Base-by-base conservation (phyloP, 2,797 vertebrate species). In the Ctenosaura bakeri region DNA sequence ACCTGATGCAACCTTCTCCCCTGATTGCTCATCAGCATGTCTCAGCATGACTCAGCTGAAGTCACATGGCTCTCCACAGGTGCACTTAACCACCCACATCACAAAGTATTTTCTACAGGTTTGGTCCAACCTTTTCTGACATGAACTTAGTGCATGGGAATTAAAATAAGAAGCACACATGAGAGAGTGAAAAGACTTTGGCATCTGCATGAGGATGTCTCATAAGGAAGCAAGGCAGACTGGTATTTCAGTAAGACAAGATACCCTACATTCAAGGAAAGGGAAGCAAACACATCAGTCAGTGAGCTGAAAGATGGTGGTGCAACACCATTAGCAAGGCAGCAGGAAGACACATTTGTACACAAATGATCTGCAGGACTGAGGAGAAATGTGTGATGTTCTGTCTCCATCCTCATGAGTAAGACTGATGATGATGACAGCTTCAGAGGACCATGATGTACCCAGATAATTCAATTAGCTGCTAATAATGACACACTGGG, bases 211-310 rank as follows among this genome's bases (percentile, higher is more conserved):
- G 22, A 83, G 29, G 73, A 50, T 32, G 26, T 50, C 50, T 62
- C 35, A 76, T 32, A 69, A 66, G 35, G 76, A 78, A 35, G 32
- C 26, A n/a, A 90, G 50, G 54, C n/a, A 79, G 50, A 14, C 74
- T 82, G 46, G 46, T 73, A 35, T 88, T 88, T 69, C 32, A 14
- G 18, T 69, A 32, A 88, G 50, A 69, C 50, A 71, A 38, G n/a
- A 69, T 26, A 20, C n/a, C n/a, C 32, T 81, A 56, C 14, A 12
- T 56, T 56, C 13, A n/a, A 74, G 26, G 16, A 82, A 82, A 73
- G 3, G 14, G 56, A 82, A 73, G 64, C 90, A 94, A 93, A 94
- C 77, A 71, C 91, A 93, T 91, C 92, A 94, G n/a, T 93, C 93
- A 91, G 59, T 32, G 26, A 59, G 91, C 14, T 7, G 89, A 64